Percentiles rank a stretch among this genome's conserved stretches.
Conservation (phyloP, 2,888 invertebrate species). For the Octonoba sinensis region DNA sequence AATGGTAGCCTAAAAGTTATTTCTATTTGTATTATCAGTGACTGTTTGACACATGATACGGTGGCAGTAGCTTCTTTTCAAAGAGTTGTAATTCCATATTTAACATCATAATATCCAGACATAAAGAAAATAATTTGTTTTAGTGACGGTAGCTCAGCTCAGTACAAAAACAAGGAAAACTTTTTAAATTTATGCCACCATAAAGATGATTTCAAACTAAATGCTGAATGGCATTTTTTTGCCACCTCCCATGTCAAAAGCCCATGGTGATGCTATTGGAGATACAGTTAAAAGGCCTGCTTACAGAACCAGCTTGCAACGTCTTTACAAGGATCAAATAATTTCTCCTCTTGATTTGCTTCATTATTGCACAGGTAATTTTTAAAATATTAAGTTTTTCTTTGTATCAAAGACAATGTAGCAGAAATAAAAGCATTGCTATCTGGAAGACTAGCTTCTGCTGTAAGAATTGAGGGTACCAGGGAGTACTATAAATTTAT, state of each 20-base stretch:
- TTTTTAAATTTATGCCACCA: too few relatives aligned
- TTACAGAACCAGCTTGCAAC: background rate
- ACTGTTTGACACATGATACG: background rate
- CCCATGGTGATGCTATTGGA: background rate
- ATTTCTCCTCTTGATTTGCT: too few relatives aligned
- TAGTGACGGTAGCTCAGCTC: too few relatives aligned
- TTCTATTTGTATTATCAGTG: background rate
- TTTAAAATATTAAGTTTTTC: background rate
- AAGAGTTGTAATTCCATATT: background rate
- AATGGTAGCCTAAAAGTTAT: background rate
- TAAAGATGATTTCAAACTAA: too few relatives aligned
- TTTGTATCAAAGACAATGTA: too few relatives aligned
- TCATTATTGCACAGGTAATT: slow-evolving; percentile 1
- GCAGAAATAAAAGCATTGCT: too few relatives aligned
- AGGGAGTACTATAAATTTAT: background rate
- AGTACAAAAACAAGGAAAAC: too few relatives aligned
- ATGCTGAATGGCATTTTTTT: background rate
- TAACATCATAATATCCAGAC: background rate
- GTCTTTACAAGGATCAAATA: background rate
- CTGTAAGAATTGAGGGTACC: background rate
- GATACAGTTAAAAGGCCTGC: too few relatives aligned
- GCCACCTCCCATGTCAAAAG: background rate
- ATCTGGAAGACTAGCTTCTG: too few relatives aligned
- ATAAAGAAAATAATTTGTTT: slow-evolving; percentile 1
- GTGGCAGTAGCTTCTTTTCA: slow-evolving; percentile 1